phyloP scores from a whole-genome alignment of 1,140 invertebrate species.

The Heliconius hermathena region DNA sequence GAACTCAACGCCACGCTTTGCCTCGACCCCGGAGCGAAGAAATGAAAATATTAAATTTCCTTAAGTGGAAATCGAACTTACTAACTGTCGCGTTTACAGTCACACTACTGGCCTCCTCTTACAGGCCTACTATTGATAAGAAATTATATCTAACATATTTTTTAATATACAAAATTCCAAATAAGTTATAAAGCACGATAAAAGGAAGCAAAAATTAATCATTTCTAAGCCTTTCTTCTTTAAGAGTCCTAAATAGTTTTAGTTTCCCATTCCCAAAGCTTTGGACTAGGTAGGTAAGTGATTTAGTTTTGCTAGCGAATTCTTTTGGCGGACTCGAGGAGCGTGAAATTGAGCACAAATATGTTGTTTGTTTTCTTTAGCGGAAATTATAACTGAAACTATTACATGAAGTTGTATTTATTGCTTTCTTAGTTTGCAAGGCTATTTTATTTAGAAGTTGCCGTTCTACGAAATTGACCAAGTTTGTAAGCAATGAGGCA shows the following conservation, averaged over 20 bases:
- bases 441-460: neutral
- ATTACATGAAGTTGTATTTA: slow-evolving; percentile 27
- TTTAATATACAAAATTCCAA: no score
- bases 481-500: neutral
- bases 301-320: slow-evolving; percentile 59
- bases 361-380: slow-evolving; percentile 51
- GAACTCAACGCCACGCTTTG: no score
- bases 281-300: slow-evolving; percentile 52
- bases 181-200: neutral
- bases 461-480: neutral
- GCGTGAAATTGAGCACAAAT: slow-evolving; percentile 71
- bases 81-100: no score
- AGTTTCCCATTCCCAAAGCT: slow-evolving; percentile 47
- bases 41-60: no score
- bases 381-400: slow-evolving; percentile 58
- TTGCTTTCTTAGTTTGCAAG: neutral
- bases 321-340: slow-evolving; percentile 58
- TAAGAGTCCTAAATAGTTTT: slow-evolving; percentile 21
- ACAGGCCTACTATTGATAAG: neutral
- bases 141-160: neutral
- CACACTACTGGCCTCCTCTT: no score
- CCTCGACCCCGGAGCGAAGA: no score
- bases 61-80: no score
- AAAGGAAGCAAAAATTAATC: neutral
- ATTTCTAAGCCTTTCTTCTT: neutral